Evolutionary conservation across 2,888 invertebrate genomes (phyloP).

Genomic region (Drosophila borborema): DNA sequence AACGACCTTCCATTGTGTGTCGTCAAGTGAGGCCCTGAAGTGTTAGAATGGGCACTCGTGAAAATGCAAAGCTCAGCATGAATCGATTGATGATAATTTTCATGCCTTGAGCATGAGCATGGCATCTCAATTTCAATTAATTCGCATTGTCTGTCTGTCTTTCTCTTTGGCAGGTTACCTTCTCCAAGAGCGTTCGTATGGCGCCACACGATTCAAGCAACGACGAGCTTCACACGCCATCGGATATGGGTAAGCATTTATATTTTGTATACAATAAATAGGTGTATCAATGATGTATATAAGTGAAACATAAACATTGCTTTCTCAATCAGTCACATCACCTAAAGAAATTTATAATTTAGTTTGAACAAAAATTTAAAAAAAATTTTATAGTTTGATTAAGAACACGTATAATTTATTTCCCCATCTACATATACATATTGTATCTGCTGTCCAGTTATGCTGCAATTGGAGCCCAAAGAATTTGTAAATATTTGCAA

Average conservation of each 20-base stretch:
- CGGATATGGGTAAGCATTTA: slow-evolving; percentile 73
- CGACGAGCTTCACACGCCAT: slow-evolving; percentile 73
- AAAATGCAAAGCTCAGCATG: slow-evolving; percentile 58
- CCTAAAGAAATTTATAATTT: slow-evolving; percentile 23
- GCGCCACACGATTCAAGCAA: slow-evolving; percentile 86
- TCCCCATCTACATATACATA: slow-evolving; percentile 15
- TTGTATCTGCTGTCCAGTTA: slow-evolving; percentile 82
- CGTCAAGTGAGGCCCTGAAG: slow-evolving; percentile 38
- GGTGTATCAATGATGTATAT: no score
- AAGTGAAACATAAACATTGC: slow-evolving; percentile 25
- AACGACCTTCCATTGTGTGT: slow-evolving; percentile 39
- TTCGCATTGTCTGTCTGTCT: slow-evolving; percentile 20
- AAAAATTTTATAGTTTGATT: slow-evolving; percentile 40
- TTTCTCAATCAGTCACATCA: slow-evolving; percentile 31
- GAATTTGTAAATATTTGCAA: slow-evolving; percentile 90
- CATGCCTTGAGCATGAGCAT: slow-evolving; percentile 9
- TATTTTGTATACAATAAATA: not conserved
- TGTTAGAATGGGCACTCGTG: slow-evolving; percentile 31
- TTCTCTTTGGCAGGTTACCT: slow-evolving; percentile 87
- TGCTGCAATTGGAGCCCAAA: slow-evolving; percentile 88
- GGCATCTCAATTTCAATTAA: slow-evolving; percentile 8
- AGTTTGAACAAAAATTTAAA: slow-evolving; percentile 18
- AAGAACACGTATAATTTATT: slow-evolving; percentile 16
- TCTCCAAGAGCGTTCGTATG: slow-evolving; percentile 86
- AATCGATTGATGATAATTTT: slow-evolving; percentile 47